These are phyloP conservation scores for Entomyzon cyanotis DNA, from an alignment of 2,113 vertebrate genomes.

Conservation along the genomic window DNA sequence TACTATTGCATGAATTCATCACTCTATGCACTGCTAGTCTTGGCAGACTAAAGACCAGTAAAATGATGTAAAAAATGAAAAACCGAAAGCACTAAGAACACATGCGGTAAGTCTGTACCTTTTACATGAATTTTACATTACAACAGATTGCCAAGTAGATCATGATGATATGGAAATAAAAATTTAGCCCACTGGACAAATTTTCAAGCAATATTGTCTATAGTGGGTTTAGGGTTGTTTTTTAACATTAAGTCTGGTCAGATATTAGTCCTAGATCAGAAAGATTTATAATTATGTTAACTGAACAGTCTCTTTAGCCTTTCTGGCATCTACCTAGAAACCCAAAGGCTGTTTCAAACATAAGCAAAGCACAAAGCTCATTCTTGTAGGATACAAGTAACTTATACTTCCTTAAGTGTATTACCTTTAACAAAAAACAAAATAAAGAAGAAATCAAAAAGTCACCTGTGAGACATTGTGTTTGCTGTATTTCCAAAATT, in stretches of 20 bases:
- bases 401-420: not conserved
- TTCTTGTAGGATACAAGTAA: not conserved
- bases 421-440: not conserved
- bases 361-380: not conserved
- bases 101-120: not conserved
- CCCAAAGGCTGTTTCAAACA: not conserved
- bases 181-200: not conserved
- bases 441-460: not conserved
- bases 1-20: not conserved
- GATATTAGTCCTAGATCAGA: not conserved
- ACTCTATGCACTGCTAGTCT: not conserved
- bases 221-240: rapidly evolving
- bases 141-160: not conserved
- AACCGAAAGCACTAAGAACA: not conserved
- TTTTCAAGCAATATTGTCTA: not conserved
- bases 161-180: not conserved
- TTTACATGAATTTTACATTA: not conserved
- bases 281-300: not conserved
- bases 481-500: conserved; percentile 97
- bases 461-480: conserved; percentile 88
- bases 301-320: not conserved
- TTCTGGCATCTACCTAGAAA: not conserved
- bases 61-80: not conserved
- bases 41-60: not conserved
- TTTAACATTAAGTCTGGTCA: not conserved